Conservation (phyloP, 2,113 vertebrate species). For the Notiomystis cincta region DNA sequence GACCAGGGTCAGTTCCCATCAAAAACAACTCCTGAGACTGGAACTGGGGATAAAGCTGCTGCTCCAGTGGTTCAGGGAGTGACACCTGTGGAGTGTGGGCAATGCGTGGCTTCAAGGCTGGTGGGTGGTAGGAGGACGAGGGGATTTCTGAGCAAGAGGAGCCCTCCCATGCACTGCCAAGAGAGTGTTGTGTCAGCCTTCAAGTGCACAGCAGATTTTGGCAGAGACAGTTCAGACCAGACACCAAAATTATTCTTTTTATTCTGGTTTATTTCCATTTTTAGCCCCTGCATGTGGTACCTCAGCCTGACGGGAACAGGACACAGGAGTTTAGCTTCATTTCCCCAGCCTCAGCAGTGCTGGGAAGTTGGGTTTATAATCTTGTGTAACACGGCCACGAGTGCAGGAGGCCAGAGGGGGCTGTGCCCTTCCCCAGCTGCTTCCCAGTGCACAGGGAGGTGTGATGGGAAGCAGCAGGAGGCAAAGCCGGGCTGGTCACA, state of each 20-base stretch:
- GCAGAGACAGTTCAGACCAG: neutral
- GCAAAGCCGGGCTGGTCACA: neutral
- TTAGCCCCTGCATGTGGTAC: neutral
- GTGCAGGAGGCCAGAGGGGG: neutral
- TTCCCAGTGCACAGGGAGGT: neutral
- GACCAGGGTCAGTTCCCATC: neutral
- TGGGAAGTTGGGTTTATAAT: neutral
- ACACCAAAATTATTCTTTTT: neutral
- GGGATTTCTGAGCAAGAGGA: neutral
- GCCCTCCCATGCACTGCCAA: rapidly evolving
- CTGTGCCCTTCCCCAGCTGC: neutral
- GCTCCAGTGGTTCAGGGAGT: neutral
- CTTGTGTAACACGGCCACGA: rapidly evolving
- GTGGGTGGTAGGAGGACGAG: neutral
- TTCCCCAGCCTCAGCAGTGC: neutral
- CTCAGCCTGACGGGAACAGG: rapidly evolving
- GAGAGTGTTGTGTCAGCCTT: neutral
- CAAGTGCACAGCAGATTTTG: neutral
- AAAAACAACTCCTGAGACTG: neutral
- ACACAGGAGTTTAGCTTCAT: neutral
- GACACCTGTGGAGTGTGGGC: neutral
- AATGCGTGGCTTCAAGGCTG: neutral
- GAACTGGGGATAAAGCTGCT: neutral
- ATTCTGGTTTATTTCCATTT: neutral
- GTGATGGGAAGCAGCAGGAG: neutral